These are phyloP conservation scores for Mastomys coucha DNA, from an alignment of 2,113 vertebrate genomes.

Conservation along the genomic window DNA sequence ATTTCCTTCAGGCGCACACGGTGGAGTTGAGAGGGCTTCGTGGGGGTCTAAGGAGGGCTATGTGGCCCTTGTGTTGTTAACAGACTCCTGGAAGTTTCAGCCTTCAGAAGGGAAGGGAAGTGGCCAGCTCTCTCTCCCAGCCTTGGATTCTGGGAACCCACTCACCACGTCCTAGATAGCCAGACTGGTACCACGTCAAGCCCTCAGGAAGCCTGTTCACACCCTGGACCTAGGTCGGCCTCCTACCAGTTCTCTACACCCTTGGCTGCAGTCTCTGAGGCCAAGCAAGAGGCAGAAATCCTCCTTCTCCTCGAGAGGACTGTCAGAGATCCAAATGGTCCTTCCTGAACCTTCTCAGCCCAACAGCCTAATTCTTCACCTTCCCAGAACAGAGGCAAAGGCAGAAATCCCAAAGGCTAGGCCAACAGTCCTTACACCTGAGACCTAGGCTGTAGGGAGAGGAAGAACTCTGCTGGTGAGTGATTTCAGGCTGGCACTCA, in stretches of 20 bases:
- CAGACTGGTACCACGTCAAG: accelerated
- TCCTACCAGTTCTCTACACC: not conserved
- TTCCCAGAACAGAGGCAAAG: not conserved
- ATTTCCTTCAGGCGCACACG: not conserved
- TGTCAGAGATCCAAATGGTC: not conserved
- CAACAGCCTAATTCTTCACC: not conserved
- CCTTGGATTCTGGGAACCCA: not conserved
- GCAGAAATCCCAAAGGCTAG: not conserved
- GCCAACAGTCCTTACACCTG: not conserved
- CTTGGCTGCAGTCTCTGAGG: not conserved
- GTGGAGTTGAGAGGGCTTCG: not conserved
- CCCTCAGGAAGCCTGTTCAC: not conserved
- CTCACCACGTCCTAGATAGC: not conserved
- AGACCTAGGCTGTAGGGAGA: no score
- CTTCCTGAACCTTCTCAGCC: not conserved
- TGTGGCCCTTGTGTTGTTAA: no score
- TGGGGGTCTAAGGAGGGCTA: no score
- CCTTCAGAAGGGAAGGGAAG: not conserved
- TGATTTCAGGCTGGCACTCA: not conserved
- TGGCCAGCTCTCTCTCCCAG: not conserved
- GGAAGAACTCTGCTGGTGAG: not conserved
- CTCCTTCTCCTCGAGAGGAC: not conserved
- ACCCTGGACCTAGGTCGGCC: not conserved
- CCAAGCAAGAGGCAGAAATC: no score
- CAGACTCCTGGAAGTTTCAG: accelerated